Base-by-base conservation (phyloP, 2,888 invertebrate species). In the Drosophila recens region DNA sequence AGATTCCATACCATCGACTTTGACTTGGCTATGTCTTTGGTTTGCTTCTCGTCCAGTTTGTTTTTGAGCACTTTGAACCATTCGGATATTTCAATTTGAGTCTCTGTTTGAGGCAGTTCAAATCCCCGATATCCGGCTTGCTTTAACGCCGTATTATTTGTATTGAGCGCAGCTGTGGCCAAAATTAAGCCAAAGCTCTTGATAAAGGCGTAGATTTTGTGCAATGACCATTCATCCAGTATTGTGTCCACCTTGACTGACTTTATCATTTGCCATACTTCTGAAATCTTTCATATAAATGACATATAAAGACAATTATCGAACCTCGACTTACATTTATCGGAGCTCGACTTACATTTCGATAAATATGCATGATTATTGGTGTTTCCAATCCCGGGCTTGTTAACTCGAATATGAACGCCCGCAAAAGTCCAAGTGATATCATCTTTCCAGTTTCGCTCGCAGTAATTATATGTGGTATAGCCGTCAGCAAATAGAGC, bases 381-480 rank as follows among this genome's bases (percentile, higher is more conserved):
- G 52, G 52, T 3, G 58, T 36, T 6, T 46, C 48, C 9, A 27
- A n/a, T 10, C 15, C 43, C 2, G 63, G 6, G 9, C 23, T 54
- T 5, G 83, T 33, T 27, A 86, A 8, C 10, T 68, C 68, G 2
- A 63, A 62, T 33, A 83, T 54, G 9, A 86, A 52, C 0, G 74
- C 61, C 2, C 83, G 73, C 5, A 83, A 45, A 5, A 83, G 23
- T 1, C 87, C 76, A 11, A 83, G 45, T 0, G 81, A 76, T 20
- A 83, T 74, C 70, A 83, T 72, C 52, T 86, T 83, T 1, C 83
- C 83, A 0, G 83, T 83, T 40, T 86, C 87, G 38, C 83, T 86
- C 4, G 87, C 72, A 43, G 70, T 84, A 13, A 83, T 51, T 5
- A 83, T 53, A 49, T 87, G 87, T 4, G 83, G 84, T 20, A 86